Conservation (phyloP, 2,797 vertebrate species). For the Etheostoma nigrum region DNA sequence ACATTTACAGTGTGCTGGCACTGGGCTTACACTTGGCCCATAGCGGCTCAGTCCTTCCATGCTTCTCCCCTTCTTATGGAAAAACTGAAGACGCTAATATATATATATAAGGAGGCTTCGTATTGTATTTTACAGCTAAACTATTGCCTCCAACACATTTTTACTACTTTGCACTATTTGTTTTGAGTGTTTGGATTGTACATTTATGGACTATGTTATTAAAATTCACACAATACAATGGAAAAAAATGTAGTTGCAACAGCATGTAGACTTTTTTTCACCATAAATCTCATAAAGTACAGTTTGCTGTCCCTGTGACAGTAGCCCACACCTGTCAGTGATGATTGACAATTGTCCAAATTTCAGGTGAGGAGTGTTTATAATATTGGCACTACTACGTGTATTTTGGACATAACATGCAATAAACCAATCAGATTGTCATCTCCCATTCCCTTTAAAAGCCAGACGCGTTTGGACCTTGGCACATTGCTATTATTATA, state of each 20-base stretch:
- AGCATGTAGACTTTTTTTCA: not conserved
- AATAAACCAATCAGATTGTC: no score
- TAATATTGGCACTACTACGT: not conserved
- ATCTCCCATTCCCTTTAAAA: no score
- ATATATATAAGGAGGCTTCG: no score
- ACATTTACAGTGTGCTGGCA: conserved; percentile 57
- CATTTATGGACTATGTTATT: not conserved
- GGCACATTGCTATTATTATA: no score
- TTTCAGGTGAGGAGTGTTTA: not conserved
- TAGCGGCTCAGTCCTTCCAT: not conserved
- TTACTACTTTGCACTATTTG: not conserved
- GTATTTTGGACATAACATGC: no score
- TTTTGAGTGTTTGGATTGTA: not conserved
- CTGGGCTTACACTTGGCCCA: conserved; percentile 34
- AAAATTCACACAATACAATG: not conserved
- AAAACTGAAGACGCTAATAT: not conserved
- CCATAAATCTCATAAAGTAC: not conserved
- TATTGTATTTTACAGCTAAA: conserved; percentile 7
- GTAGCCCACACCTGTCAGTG: no score
- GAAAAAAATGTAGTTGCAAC: not conserved
- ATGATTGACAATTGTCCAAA: not conserved
- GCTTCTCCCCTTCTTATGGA: not conserved
- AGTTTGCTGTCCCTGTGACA: not conserved
- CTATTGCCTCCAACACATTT: not conserved
- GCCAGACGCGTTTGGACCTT: no score